Evolutionary conservation across 2,797 vertebrate species (phyloP), one percentile per base, ranked within the genome.

Genomic region (Delichon dasypus): DNA sequence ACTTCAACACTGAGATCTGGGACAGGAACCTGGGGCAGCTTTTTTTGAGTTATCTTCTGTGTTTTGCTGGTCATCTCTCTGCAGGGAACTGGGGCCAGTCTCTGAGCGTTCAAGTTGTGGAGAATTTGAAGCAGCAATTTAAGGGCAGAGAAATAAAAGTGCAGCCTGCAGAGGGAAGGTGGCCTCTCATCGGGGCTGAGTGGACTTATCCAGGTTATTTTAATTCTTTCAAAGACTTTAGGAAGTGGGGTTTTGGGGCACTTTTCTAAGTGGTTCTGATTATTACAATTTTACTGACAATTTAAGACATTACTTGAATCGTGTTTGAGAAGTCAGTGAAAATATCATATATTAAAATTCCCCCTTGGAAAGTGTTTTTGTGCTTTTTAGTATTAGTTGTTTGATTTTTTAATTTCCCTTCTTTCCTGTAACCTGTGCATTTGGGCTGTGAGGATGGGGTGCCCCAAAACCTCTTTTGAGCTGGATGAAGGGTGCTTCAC

Each of bases 401-500:
- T 18, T 32, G 7, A 2, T 14, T 4, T 44, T 60, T 61, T 38
- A 10, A 23, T 75, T 75, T 21, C 13, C 5, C 11, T 38, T 70
- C 54, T 85, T 84, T 60, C 9, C 26, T 55, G 13, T 17, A 44
- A 34, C 22, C 13, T 53, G 22, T 80, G 55, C 21, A 32, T 88
- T 74, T 58, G 51, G 34, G 12, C 51, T 70, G 40, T 38, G 73
- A 75, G 36, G 30, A 58, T 71, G 15, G 16, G 25, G 45, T 40
- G 85, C 26, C 67, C 76, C 32, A 36, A 85, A 88, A 40, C 30
- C 26, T 47, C 51, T 50, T 76, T 42, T 0, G 2, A 32, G n/a
- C 7, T 9, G 2, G 13, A 19, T 0, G 3, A 58, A 34, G 16
- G 21, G 6, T 26, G 3, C 34, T 38, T 84, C 1, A 2, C 11